These are phyloP conservation scores for Tor tambroides DNA, from an alignment of 2,113 vertebrate species.

Conservation along the genomic window DNA sequence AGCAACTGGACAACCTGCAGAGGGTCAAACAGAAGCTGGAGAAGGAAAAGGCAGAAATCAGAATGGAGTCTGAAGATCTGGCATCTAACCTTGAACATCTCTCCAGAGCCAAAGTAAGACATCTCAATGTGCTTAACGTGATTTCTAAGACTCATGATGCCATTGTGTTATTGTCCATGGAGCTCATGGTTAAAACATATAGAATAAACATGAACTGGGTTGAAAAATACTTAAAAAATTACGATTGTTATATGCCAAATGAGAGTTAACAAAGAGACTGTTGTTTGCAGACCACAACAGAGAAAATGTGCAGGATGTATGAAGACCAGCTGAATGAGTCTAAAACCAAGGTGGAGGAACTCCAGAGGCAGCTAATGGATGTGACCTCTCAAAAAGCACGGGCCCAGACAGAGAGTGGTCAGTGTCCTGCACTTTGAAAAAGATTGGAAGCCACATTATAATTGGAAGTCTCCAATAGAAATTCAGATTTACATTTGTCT, in stretches of 20 bases:
- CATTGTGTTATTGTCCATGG: not conserved
- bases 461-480: not conserved
- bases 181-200: not conserved
- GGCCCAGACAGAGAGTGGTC: conserved; percentile 80
- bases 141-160: not conserved
- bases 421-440: conserved; percentile 11
- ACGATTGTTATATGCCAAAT: not conserved
- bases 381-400: conserved; percentile 81
- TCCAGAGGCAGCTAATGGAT: conserved; percentile 81
- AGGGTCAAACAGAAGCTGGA: conserved; percentile 89
- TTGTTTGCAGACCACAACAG: conserved; percentile 70
- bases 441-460: not conserved
- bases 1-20: conserved; percentile 88
- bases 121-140: not conserved
- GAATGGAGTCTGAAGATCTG: conserved; percentile 90
- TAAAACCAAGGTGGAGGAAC: conserved; percentile 80
- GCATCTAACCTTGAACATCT: conserved; percentile 86
- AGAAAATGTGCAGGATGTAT: conserved; percentile 79
- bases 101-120: conserved; percentile 82
- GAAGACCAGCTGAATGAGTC: conserved; percentile 85
- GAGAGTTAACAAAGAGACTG: not conserved
- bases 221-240: not conserved
- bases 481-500: not conserved
- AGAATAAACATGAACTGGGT: not conserved
- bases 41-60: conserved; percentile 89